Evolutionary conservation across 2,888 invertebrate species (phyloP).

Genomic region (Elysia crispata): DNA sequence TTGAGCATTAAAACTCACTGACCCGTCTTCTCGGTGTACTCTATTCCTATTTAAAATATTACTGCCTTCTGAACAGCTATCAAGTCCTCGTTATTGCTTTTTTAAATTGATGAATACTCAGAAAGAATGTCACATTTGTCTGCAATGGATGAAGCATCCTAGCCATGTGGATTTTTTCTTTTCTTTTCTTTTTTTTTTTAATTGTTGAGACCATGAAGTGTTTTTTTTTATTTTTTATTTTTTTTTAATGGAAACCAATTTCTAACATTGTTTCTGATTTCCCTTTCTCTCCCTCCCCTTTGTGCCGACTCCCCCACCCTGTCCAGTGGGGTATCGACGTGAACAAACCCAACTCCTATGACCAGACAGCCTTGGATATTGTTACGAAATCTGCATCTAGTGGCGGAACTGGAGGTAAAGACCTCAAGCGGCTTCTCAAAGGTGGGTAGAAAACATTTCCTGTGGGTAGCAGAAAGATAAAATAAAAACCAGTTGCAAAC

Average conservation of each 20-base stretch:
- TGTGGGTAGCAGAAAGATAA: too few relatives aligned
- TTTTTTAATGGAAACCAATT: neutral
- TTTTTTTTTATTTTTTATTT: too few relatives aligned
- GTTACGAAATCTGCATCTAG: slow-evolving; percentile 78
- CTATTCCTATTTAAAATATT: neutral
- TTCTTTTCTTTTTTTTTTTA: too few relatives aligned
- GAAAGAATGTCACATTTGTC: too few relatives aligned
- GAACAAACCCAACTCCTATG: slow-evolving; percentile 77
- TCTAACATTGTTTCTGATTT: neutral
- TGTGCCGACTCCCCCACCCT: neutral
- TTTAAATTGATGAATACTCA: too few relatives aligned
- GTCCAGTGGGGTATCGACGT: slow-evolving; percentile 78
- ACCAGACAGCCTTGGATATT: slow-evolving; percentile 78
- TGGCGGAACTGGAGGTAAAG: slow-evolving; percentile 76
- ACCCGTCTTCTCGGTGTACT: neutral
- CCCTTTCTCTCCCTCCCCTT: neutral
- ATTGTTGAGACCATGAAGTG: too few relatives aligned
- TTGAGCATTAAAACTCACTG: neutral
- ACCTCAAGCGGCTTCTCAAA: slow-evolving; percentile 78
- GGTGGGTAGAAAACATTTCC: slow-evolving; percentile 68
- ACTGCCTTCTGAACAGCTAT: too few relatives aligned
- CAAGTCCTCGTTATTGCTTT: too few relatives aligned
- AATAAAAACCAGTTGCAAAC: too few relatives aligned
- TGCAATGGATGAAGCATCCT: too few relatives aligned
- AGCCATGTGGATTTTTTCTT: too few relatives aligned